These are phyloP conservation scores for Pygmarrhopalites habei DNA, from an alignment of 1,140 invertebrate genomes.

Conservation along the genomic window DNA sequence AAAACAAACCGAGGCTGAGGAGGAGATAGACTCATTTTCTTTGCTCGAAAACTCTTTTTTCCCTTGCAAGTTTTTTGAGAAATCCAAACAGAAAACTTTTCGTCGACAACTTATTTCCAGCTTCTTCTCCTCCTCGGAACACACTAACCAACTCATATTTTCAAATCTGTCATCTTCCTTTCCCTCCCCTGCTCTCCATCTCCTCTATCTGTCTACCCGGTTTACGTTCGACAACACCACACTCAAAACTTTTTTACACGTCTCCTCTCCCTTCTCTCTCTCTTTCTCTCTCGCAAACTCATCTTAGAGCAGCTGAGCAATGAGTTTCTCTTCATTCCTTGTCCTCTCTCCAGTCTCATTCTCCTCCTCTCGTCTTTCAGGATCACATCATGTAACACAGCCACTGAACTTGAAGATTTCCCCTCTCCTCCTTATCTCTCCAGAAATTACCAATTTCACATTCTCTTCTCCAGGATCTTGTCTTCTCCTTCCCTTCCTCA, in stretches of 20 bases:
- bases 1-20: too few species aligned
- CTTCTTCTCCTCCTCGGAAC: background rate
- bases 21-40: too few species aligned
- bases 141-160: conserved; percentile 26
- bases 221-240: background rate
- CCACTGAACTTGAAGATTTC: background rate
- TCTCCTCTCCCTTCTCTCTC: background rate
- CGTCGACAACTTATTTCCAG: conserved; percentile 15
- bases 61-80: too few species aligned
- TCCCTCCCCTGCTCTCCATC: background rate
- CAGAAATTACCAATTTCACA: conserved; percentile 22
- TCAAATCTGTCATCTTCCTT: conserved; percentile 30
- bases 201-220: background rate
- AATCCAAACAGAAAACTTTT: conserved; percentile 32
- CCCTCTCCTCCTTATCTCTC: background rate
- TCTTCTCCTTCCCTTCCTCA: too few species aligned
- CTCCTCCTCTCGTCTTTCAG: background rate
- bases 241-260: background rate
- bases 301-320: background rate
- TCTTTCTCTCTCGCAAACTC: background rate
- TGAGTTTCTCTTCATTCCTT: background rate
- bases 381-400: background rate
- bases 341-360: background rate
- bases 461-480: background rate
- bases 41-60: too few species aligned